Evolutionary conservation across 2,888 invertebrate species (phyloP).

Genomic region (Anoncus sp.): DNA sequence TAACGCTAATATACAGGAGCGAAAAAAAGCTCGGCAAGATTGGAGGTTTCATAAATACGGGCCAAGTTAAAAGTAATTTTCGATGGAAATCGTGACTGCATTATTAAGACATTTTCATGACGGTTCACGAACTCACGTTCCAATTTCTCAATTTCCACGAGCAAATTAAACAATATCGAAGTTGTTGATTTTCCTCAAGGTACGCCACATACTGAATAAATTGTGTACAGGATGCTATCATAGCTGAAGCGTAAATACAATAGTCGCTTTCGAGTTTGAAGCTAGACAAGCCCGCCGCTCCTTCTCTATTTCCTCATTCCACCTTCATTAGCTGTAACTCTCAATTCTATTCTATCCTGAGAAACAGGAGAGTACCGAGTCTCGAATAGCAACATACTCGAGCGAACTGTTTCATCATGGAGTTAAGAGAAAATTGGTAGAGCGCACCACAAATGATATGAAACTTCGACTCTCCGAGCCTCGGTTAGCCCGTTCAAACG

Average conservation of each 20-base stretch:
- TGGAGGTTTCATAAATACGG: no score
- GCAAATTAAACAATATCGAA: constrained; percentile 6
- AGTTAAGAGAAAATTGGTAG: constrained; percentile 44
- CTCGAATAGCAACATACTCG: constrained; percentile 10
- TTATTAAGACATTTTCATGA: not conserved
- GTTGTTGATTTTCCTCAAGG: not conserved
- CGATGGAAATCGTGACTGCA: not conserved
- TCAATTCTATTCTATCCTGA: constrained; percentile 29
- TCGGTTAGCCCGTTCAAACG: not conserved
- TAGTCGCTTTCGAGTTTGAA: constrained; percentile 39
- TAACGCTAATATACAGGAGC: no score
- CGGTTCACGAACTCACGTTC: not conserved
- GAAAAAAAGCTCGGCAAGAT: no score
- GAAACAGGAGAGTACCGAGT: constrained; percentile 1
- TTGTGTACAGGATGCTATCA: constrained; percentile 8
- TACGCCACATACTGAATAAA: not conserved
- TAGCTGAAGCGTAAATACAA: constrained; percentile 35
- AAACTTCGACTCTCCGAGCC: constrained; percentile 11
- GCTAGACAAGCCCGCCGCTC: constrained; percentile 22
- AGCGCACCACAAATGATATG: constrained; percentile 32
- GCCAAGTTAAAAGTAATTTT: not conserved
- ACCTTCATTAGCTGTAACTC: constrained; percentile 26
- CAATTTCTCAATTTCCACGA: not conserved
- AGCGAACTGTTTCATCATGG: constrained; percentile 36
- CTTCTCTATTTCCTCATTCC: constrained; percentile 32